phyloP scores from a whole-genome alignment of 2,888 invertebrate genomes.

The Bhutanitis thaidina region DNA sequence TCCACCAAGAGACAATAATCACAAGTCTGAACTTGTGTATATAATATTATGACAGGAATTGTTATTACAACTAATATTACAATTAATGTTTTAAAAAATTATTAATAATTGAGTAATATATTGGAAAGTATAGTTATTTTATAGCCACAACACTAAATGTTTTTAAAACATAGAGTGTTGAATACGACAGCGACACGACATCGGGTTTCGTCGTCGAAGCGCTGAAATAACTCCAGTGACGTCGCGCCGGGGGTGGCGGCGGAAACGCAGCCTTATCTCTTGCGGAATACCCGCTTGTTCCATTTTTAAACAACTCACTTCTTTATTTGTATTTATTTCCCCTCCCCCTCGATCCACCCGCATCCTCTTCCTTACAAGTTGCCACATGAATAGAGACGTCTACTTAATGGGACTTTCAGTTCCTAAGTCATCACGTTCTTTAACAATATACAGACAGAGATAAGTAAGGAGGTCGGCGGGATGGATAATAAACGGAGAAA shows the following conservation, averaged over 20 bases:
- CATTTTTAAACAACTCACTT: constrained; percentile 79
- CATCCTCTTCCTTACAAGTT: constrained; percentile 54
- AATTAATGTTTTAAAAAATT: no score
- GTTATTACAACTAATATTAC: no score
- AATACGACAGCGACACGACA: constrained; percentile 71
- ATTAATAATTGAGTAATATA: no score
- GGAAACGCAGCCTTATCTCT: constrained; percentile 78
- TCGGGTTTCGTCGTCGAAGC: constrained; percentile 71
- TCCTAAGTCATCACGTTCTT: constrained; percentile 77
- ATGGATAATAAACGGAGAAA: constrained; percentile 74
- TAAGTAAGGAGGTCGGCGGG: constrained; percentile 67
- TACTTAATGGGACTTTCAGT: constrained; percentile 79
- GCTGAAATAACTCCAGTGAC: constrained; percentile 73
- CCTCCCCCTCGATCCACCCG: constrained; percentile 35
- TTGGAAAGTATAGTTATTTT: no score
- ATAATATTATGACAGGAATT: no score
- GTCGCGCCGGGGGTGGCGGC: constrained; percentile 53
- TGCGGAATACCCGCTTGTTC: constrained; percentile 74
- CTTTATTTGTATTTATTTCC: constrained; percentile 74
- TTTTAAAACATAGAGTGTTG: constrained; percentile 76
- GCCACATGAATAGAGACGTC: constrained; percentile 75
- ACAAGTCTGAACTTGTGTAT: no score
- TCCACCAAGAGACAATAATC: no score
- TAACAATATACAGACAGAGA: constrained; percentile 66
- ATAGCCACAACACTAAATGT: constrained; percentile 51